Evolutionary conservation across 1,140 invertebrate genomes (phyloP), one percentile per base, ranked within the genome.

Genomic region (Ericerus pela): DNA sequence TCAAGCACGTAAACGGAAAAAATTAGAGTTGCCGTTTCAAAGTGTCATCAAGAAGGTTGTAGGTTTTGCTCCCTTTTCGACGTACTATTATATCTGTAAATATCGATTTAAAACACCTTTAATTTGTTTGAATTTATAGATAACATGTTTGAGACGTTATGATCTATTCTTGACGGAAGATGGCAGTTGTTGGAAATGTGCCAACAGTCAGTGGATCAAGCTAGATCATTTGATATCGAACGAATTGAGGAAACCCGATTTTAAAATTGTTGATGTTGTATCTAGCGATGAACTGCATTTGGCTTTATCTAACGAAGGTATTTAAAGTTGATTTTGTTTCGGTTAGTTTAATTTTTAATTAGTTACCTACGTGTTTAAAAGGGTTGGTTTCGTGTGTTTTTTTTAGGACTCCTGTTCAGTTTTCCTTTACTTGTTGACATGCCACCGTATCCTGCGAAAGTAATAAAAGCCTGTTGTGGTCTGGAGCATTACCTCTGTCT

Each of bases 401-500:
- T n/a, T 54, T 53, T 26, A 16, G 53, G 57, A 33, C 24, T 33
- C 33, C 14, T 58, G 33, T 58, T 58, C 52, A 54, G 54, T 58
- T 28, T 53, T 38, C 41, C 41, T 30, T 14, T 47, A 33, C 41
- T 47, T 53, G 36, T 58, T 33, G 24, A 30, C 47, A 33, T 31
- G n/a, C 31, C 22, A 18, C 41, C 55, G 5, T 28, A 60, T 52
- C n/a, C n/a, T n/a, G 38, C 58, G 5, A 54, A 58, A 33, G 33
- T 61, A 2, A 68, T 72, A 43, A 78, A 86, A 64, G 67, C 90
- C 37, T 70, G 71, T 51, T 81, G 82, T 69, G 88, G 89, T 2
- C 79, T 81, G 66, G 85, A 90, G 67, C 88, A 92, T 69, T 77
- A 75, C 18, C 63, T 91, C 12, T 58, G 88, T 30, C 69, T 92